Evolutionary conservation across 2,797 vertebrate species (phyloP).

Genomic region (Ficedula albicollis): DNA sequence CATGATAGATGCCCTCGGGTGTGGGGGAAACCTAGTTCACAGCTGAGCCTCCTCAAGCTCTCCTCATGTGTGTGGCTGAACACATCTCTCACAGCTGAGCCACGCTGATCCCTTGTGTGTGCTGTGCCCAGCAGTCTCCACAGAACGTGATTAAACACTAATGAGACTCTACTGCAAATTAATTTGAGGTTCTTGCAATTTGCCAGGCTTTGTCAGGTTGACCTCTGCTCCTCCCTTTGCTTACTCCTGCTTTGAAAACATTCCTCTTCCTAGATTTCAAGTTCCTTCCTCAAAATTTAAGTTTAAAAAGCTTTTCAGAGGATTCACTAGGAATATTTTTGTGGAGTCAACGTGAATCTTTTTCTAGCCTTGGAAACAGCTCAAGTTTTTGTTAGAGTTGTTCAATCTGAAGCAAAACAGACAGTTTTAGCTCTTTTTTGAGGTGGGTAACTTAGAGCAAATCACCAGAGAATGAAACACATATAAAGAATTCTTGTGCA

Average conservation of each 20-base stretch:
- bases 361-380: neutral
- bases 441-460: neutral
- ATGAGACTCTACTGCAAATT: neutral
- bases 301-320: neutral
- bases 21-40: neutral
- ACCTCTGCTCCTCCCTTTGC: neutral
- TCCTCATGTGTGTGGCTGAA: neutral
- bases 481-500: neutral
- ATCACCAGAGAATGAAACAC: neutral
- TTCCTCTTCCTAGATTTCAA: neutral
- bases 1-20: fast-evolving
- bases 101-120: neutral
- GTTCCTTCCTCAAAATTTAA: neutral
- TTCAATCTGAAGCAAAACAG: neutral
- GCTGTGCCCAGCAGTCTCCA: neutral
- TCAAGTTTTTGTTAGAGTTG: neutral
- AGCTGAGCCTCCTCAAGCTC: neutral
- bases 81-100: neutral
- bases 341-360: neutral
- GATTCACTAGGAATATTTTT: neutral
- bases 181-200: neutral
- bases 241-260: neutral
- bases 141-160: neutral
- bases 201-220: neutral
- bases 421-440: neutral